phyloP scores from a whole-genome alignment of 2,888 invertebrate genomes.

The Neoitamus cyanurus region DNA sequence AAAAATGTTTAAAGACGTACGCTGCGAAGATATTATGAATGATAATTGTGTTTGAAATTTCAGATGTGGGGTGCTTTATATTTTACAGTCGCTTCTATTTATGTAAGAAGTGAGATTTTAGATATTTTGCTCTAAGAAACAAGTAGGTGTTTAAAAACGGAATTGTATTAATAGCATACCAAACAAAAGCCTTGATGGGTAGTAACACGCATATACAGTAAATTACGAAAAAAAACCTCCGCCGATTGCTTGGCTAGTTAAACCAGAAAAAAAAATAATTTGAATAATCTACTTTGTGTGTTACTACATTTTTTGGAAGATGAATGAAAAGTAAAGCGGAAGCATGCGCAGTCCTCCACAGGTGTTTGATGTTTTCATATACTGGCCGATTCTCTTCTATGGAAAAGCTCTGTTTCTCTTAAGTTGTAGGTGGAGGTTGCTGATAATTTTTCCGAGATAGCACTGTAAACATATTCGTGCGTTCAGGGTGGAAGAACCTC shows the following conservation, averaged over 20 bases:
- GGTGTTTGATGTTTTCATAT: conserved; percentile 11
- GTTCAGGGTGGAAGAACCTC: conserved; percentile 33
- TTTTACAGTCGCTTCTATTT: too few relatives aligned
- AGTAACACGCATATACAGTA: background rate
- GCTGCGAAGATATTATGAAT: too few relatives aligned
- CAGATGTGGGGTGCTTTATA: too few relatives aligned
- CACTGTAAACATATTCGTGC: conserved; percentile 41
- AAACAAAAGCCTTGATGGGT: too few relatives aligned
- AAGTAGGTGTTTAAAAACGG: too few relatives aligned
- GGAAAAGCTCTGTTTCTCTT: background rate
- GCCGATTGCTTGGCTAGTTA: background rate
- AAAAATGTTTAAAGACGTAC: too few relatives aligned
- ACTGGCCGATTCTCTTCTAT: background rate
- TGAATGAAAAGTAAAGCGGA: conserved; percentile 25
- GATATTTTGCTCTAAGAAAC: too few relatives aligned
- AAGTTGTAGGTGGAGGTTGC: background rate
- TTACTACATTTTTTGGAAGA: conserved; percentile 32
- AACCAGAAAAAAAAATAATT: background rate
- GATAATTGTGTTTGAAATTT: too few relatives aligned
- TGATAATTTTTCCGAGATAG: background rate
- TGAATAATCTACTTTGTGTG: background rate
- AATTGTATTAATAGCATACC: too few relatives aligned
- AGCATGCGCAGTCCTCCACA: conserved; percentile 29
- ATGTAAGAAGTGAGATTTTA: too few relatives aligned
- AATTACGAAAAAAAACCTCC: background rate